Evolutionary conservation across 2,888 invertebrate genomes (phyloP).

Genomic region (Gerris lacustris): DNA sequence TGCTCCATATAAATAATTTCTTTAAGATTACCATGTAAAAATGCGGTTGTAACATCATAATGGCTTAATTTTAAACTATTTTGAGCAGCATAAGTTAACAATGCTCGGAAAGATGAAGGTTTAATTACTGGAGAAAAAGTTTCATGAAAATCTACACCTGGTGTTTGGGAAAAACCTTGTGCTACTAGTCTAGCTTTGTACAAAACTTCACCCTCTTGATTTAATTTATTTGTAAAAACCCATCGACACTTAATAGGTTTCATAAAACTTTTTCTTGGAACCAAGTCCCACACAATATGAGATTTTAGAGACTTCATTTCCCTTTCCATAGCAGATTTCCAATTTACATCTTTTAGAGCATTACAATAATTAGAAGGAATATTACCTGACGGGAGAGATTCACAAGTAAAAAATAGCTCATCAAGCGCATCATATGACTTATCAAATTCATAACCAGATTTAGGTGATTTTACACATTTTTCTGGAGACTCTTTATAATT

Average conservation of each 20-base stretch:
- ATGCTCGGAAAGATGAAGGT: not conserved
- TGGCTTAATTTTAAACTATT: not conserved
- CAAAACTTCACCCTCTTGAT: not conserved
- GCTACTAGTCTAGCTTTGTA: not conserved
- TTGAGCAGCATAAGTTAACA: not conserved
- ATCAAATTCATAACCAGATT: too few relatives aligned
- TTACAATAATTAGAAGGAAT: not conserved
- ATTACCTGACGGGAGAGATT: not conserved
- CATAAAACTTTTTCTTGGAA: not conserved
- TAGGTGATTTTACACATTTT: too few relatives aligned
- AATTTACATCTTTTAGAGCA: not conserved
- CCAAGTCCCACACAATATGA: not conserved
- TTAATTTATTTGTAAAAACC: not conserved
- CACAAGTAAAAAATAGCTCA: too few relatives aligned
- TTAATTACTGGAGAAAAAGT: not conserved
- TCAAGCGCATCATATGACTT: too few relatives aligned
- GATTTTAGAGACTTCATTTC: not conserved
- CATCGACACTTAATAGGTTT: slow-evolving; percentile 3
- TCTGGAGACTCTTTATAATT: too few relatives aligned
- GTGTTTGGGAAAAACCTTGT: not conserved
- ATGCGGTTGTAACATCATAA: not conserved
- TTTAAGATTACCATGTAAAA: not conserved
- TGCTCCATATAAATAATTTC: not conserved
- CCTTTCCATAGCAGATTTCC: not conserved
- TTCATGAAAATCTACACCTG: not conserved